Percentiles rank a stretch among this genome's conserved stretches.
Evolutionary conservation across 2,113 vertebrate genomes (phyloP).

Genomic region (Hydrochoerus hydrochaeris): DNA sequence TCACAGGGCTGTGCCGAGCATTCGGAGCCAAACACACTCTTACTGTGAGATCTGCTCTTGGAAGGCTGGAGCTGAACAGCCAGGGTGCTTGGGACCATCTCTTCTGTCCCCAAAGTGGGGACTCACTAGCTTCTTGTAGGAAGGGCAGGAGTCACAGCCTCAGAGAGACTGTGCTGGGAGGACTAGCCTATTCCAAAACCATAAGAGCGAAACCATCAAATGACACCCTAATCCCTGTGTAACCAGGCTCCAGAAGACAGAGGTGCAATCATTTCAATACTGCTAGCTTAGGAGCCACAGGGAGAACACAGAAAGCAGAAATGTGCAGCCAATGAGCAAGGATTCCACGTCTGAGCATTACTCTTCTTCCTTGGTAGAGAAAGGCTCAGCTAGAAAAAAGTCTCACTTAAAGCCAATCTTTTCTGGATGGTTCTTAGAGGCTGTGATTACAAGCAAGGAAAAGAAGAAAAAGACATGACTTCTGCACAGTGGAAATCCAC

Average conservation of each 20-base stretch:
- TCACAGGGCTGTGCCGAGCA: background rate
- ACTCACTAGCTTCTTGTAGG: background rate
- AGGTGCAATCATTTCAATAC: fast-evolving
- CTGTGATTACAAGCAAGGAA: background rate
- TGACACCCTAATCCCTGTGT: background rate
- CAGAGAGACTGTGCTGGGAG: fast-evolving
- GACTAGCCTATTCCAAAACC: background rate
- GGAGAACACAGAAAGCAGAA: background rate
- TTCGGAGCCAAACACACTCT: background rate
- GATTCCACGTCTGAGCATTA: background rate
- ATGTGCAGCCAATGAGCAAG: background rate
- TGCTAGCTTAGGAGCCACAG: background rate
- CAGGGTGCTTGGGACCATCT: background rate
- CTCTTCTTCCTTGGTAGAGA: background rate
- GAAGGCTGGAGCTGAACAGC: background rate
- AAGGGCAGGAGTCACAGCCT: background rate
- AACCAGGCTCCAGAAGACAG: too few species aligned
- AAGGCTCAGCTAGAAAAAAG: background rate
- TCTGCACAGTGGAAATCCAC: background rate
- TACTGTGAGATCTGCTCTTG: background rate
- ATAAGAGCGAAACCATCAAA: background rate
- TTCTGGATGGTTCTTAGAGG: background rate
- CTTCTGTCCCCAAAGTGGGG: background rate
- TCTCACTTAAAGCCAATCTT: background rate
- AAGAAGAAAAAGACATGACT: background rate